Evolutionary conservation across 2,888 invertebrate genomes (phyloP), one percentile per base, ranked within the genome.

Genomic region (Pyrgus malvae): DNA sequence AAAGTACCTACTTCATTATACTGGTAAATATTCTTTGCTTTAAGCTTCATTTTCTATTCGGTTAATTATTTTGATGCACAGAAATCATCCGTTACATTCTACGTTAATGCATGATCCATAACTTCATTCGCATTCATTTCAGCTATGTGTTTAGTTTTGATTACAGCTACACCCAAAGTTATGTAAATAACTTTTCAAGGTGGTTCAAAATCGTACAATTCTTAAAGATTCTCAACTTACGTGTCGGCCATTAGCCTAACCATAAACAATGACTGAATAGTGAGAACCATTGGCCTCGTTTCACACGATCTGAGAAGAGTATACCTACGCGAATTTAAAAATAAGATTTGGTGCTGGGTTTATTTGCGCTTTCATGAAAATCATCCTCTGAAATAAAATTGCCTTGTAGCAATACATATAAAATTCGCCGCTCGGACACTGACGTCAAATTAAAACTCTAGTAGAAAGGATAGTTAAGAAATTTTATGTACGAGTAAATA

Each of bases 301-400:
- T 70, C 69, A 66, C 60, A 56, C 58, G 60, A 51, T 59, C 58
- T 17, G 31, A 29, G 48, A 40, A 40, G 17, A 58, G 59, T 56
- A 58, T 69, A 69, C 71, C 67, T 70, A 74, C 71, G 68, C 67
- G 64, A 68, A 68, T 73, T 80, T 83, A 81, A 75, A 77, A 81
- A 85, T 82, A 83, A 68, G 67, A 60, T 44, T 33, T 14, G 50
- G 55, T 48, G 55, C 29, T 40, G 45, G 53, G 55, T 58, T 60
- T 60, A 62, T 64, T 59, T 61, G 61, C 57, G 57, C 58, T 62
- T 64, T 58, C 60, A 57, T 60, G 55, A 61, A 67, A 62, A 63
- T 66, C 65, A 65, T 63, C 61, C 53, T 63, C 62, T 35, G 55
- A 74, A 76, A 69, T 69, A 73, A 75, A n/a, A 68, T 65, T 74